Evolutionary conservation across 2,888 invertebrate species (phyloP).

Genomic region (Branchipolynoe longqiensis): DNA sequence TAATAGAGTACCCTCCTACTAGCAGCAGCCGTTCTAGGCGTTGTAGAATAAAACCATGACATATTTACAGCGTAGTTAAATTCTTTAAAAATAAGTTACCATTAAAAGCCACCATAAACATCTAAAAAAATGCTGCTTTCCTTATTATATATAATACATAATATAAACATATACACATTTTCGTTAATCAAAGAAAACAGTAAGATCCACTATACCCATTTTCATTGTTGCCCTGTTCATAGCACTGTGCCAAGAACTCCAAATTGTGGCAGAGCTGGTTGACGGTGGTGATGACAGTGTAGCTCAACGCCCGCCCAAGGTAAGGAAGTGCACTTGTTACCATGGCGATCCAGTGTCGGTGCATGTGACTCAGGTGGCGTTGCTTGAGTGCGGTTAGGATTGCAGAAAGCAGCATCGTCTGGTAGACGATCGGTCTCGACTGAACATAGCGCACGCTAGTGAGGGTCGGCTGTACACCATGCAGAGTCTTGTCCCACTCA

Average conservation of each 20-base stretch:
- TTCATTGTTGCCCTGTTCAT: slow-evolving; percentile 66
- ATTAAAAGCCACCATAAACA: too few relatives aligned
- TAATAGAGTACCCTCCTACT: too few relatives aligned
- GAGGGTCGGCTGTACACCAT: slow-evolving; percentile 75
- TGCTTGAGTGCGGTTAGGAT: slow-evolving; percentile 89
- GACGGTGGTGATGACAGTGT: slow-evolving; percentile 89
- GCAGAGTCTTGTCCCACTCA: slow-evolving; percentile 82
- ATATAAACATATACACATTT: neutral
- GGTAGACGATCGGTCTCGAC: slow-evolving; percentile 84
- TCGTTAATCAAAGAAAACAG: too few relatives aligned
- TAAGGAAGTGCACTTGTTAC: slow-evolving; percentile 91
- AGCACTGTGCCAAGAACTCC: slow-evolving; percentile 85
- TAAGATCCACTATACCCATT: slow-evolving; percentile 53
- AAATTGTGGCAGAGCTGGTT: slow-evolving; percentile 91
- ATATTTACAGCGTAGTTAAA: too few relatives aligned
- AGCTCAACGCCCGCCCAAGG: slow-evolving; percentile 88
- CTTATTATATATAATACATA: too few relatives aligned
- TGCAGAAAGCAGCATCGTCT: slow-evolving; percentile 91
- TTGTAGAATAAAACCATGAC: too few relatives aligned
- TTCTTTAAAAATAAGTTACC: too few relatives aligned
- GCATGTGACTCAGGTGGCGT: slow-evolving; percentile 87
- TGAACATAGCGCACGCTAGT: slow-evolving; percentile 73
- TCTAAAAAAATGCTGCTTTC: too few relatives aligned
- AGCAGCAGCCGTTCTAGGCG: too few relatives aligned
- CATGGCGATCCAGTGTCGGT: slow-evolving; percentile 91